A percentile compares a stretch with the other conserved stretches of the same genome.
Conservation (phyloP, 2,888 invertebrate species). For the Drosophila anomelani region DNA sequence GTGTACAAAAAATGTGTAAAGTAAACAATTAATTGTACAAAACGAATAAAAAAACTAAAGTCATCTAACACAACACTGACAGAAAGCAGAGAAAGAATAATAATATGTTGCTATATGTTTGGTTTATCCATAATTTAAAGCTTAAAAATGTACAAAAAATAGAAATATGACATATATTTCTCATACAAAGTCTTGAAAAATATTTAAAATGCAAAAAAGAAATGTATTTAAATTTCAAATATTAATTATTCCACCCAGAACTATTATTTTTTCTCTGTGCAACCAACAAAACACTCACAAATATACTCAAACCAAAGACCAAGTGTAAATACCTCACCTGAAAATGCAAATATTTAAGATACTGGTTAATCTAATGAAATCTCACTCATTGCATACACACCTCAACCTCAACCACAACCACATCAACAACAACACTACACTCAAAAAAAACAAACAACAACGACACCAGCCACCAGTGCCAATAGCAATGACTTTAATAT, state of each 20-base stretch:
- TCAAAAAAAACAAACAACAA: constrained; percentile 32
- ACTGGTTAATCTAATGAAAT: constrained; percentile 76
- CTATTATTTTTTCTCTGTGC: constrained; percentile 20
- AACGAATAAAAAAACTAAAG: constrained; percentile 3
- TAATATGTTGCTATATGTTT: background rate
- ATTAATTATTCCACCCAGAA: background rate
- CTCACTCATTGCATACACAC: constrained; percentile 77
- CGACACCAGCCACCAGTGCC: constrained; percentile 50
- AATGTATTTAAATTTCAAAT: no score
- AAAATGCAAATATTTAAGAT: constrained; percentile 57
- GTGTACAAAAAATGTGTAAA: constrained; percentile 43
- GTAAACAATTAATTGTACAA: constrained; percentile 14
- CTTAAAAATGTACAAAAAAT: no score
- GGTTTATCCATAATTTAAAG: no score
- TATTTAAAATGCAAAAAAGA: no score
- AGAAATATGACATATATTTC: no score
- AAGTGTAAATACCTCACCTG: constrained; percentile 69
- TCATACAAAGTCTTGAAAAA: background rate
- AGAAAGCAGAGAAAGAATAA: constrained; percentile 5
- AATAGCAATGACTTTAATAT: constrained; percentile 79
- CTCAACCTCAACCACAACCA: constrained; percentile 43
- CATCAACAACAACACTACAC: constrained; percentile 36
- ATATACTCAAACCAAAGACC: constrained; percentile 7
- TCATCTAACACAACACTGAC: constrained; percentile 38
- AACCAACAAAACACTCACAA: constrained; percentile 16